Evolutionary conservation across 2,113 vertebrate genomes (phyloP), one percentile per base, ranked within the genome.

Genomic region (Siniperca knerii): DNA sequence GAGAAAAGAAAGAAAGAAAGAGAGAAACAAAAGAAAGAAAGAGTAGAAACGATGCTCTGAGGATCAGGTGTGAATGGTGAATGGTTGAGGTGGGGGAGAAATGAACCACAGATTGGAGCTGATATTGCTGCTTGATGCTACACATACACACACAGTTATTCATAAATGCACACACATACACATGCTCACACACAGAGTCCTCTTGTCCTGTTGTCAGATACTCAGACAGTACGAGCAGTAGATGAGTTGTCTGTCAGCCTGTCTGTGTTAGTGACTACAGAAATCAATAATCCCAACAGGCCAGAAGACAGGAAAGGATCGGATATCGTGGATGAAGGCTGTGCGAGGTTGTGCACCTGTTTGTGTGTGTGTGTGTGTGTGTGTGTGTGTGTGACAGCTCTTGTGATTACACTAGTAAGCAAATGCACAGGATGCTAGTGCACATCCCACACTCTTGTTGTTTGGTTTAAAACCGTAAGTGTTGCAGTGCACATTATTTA

Each of bases 1-100:
- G 8, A 42, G 40, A 42, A 10, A 44, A 2, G 42, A 10, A 44
- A 9, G 42, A 44, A 44, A 9, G 42, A 44, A 44, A 2, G 42
- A 10, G 8, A 6, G 40, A 8, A 40, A 6, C 6, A 40, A 40
- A 40, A 40, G 16, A n/a, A 70, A 25, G 44, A 37, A 20, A 42
- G 18, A 44, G 44, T 12, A 37, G 42, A 61, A 54, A 65, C 2
- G 48, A 33, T 25, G 54, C 74, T 65, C 57, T 16, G 66, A 85
- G 91, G 82, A 88, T 86, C 91, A 91, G 93, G 90, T 92, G 92
- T 79, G 80, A 83, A 58, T 73, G n/a, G 76, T 64, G 85, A 92
- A 89, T 85, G 84, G 52, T 20, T 76, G 62, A 83, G 68, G 60
- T 44, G 52, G 44, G 54, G 67, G 72, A 61, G 67, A 71, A 81